Evolutionary conservation across 2,113 vertebrate species (phyloP).

Genomic region (Pseudolaguvia tuberculata): DNA sequence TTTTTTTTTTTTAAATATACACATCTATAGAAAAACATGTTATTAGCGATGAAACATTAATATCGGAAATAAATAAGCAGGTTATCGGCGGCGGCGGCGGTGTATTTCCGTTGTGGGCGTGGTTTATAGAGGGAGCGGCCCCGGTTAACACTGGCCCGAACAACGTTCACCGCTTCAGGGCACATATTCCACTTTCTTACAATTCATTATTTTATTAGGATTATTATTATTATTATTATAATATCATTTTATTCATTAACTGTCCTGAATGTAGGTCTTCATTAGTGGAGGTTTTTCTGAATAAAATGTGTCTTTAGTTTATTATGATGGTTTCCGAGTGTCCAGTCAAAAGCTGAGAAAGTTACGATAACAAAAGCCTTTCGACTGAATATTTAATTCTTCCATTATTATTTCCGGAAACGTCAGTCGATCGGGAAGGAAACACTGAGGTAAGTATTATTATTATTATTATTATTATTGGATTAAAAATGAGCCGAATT

Average conservation of each 20-base stretch:
- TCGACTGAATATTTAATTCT: not conserved
- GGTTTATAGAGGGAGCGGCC: not conserved
- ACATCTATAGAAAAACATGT: no score
- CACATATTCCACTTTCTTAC: not conserved
- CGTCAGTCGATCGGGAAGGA: not conserved
- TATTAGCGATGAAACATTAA: no score
- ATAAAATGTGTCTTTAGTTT: not conserved
- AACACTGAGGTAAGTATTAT: constrained; percentile 23
- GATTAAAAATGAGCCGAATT: not conserved
- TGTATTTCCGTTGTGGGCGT: constrained; percentile 4
- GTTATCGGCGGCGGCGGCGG: no score
- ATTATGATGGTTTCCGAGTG: not conserved
- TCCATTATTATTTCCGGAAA: not conserved
- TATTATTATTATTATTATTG: no score
- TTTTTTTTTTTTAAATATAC: no score
- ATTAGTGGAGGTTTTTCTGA: not conserved
- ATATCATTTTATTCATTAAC: no score
- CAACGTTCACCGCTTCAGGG: not conserved
- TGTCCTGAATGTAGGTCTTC: not conserved
- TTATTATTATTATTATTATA: no score
- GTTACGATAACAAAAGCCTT: not conserved
- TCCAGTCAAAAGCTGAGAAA: not conserved
- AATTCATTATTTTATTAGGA: no score
- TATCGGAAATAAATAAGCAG: no score
- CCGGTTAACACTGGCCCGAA: not conserved